Evolutionary conservation across 2,888 invertebrate genomes (phyloP).

Genomic region (Lochmaea capreae): DNA sequence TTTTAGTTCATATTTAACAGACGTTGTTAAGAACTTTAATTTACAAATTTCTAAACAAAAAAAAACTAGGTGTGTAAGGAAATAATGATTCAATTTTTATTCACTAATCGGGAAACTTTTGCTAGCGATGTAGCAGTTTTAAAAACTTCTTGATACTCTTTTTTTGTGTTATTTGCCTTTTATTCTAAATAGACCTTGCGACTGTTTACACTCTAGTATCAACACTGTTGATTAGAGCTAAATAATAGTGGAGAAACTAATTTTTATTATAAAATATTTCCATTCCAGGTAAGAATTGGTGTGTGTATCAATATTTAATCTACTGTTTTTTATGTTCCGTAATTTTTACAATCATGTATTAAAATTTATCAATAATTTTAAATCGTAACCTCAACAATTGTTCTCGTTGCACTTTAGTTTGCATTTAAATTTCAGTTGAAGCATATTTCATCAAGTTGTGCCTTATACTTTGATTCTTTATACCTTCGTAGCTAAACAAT

Average conservation of each 20-base stretch:
- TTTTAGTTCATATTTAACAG: slow-evolving; percentile 5
- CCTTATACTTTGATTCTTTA: slow-evolving; percentile 5
- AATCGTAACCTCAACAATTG: not conserved
- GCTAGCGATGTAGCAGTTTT: too few relatives aligned
- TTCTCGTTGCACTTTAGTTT: not conserved
- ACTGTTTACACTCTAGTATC: too few relatives aligned
- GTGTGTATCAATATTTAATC: not conserved
- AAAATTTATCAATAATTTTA: too few relatives aligned
- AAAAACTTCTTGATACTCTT: too few relatives aligned
- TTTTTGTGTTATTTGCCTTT: too few relatives aligned
- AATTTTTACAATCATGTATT: not conserved
- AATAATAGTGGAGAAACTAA: too few relatives aligned
- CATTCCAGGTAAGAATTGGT: not conserved
- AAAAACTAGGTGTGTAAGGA: not conserved
- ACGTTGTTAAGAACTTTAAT: slow-evolving; percentile 5
- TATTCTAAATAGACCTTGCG: too few relatives aligned
- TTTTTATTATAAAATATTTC: too few relatives aligned
- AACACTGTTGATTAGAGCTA: too few relatives aligned
- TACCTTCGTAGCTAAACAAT: not conserved
- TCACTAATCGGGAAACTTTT: not conserved
- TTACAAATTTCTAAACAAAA: not conserved
- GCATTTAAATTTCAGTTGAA: not conserved
- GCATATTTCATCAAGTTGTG: slow-evolving; percentile 3
- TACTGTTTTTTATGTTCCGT: not conserved
- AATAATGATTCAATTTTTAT: not conserved